Conservation (phyloP, 2,888 invertebrate genomes). For the Clanis bilineata region DNA sequence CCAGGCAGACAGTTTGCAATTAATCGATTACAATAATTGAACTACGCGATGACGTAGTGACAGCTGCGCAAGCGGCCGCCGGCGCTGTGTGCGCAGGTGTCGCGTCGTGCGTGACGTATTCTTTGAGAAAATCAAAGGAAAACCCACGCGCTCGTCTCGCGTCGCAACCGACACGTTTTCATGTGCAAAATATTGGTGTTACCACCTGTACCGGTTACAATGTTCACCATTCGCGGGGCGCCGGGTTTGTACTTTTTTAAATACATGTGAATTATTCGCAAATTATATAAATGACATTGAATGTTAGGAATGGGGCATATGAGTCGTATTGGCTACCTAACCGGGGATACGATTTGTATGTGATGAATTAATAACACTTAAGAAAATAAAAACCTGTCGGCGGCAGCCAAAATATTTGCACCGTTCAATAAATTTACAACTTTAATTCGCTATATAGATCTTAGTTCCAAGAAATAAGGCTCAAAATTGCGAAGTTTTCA, state of each 20-base stretch:
- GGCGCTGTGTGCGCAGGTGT: constrained; percentile 66
- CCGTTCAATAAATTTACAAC: neutral
- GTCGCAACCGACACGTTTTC: constrained; percentile 49
- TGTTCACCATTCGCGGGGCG: constrained; percentile 32
- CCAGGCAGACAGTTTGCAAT: constrained; percentile 63
- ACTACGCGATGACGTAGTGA: constrained; percentile 67
- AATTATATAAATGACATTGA: constrained; percentile 30
- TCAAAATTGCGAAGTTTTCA: neutral
- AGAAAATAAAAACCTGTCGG: constrained; percentile 11
- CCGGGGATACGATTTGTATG: constrained; percentile 8
- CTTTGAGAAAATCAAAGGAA: constrained; percentile 72
- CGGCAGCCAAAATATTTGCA: constrained; percentile 5
- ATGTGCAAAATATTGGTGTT: constrained; percentile 63
- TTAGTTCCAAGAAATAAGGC: neutral
- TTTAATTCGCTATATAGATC: neutral
- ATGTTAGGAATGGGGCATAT: constrained; percentile 25
- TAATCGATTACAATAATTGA: constrained; percentile 74
- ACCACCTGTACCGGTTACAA: constrained; percentile 49
- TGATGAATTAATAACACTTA: constrained; percentile 15
- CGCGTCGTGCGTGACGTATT: constrained; percentile 56
- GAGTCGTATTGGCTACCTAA: constrained; percentile 20
- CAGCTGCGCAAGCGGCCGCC: constrained; percentile 69
- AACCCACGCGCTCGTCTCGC: constrained; percentile 57
- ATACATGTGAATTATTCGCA: constrained; percentile 33
- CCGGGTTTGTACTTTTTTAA: constrained; percentile 34